A percentile compares a stretch with the other conserved stretches of the same genome.
These are phyloP conservation scores for Labrus mixtus DNA, from an alignment of 2,113 vertebrate species.

Conservation along the genomic window DNA sequence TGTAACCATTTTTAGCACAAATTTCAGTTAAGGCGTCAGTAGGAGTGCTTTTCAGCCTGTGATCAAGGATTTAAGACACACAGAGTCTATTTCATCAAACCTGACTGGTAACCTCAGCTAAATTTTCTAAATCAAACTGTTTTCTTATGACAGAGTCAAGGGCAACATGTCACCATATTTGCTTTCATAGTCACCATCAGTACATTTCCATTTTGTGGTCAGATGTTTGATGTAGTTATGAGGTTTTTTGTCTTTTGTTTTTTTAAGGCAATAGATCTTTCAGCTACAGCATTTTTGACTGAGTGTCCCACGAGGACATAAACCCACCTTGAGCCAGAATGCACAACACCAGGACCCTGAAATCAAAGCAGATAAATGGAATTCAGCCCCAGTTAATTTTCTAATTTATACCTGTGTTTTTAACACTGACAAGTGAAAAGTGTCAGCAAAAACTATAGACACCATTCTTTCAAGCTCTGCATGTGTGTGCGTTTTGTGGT, in stretches of 20 bases:
- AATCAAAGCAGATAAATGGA: not conserved
- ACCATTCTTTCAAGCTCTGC: not conserved
- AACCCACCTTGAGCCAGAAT: not conserved
- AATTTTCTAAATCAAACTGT: not conserved
- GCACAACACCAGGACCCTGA: not conserved
- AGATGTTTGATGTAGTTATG: not conserved
- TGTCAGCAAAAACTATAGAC: not conserved
- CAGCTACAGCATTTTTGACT: no score
- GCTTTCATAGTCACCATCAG: not conserved
- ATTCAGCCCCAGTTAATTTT: not conserved
- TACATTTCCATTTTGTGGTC: not conserved
- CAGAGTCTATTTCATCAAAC: not conserved
- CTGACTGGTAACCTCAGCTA: not conserved
- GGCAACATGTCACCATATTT: not conserved
- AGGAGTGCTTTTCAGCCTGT: no score
- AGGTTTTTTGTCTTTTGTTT: not conserved
- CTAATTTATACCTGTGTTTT: not conserved
- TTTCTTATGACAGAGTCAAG: not conserved
- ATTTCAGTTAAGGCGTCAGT: no score
- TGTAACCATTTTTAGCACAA: not conserved
- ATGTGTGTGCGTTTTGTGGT: conserved; percentile 16
- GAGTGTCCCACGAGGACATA: not conserved
- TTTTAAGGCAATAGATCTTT: no score
- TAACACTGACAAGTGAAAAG: not conserved
- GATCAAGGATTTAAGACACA: no score